A percentile compares a stretch with the other conserved stretches of the same genome.
Conservation (phyloP, 2,797 vertebrate species). For the Amphiprion clarkii region DNA sequence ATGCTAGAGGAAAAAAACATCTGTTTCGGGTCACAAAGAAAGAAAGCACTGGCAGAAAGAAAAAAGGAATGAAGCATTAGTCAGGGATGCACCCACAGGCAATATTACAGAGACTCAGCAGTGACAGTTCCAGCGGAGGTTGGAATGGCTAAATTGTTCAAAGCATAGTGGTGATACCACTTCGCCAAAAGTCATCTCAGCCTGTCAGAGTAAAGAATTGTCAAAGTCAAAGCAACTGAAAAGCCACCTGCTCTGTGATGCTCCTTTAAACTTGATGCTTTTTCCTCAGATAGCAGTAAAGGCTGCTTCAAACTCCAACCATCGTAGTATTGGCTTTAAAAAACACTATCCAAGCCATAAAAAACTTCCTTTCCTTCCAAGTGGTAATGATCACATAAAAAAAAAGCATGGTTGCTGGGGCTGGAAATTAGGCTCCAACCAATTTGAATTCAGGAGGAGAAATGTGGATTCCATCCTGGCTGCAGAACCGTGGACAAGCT, state of each 20-base stretch:
- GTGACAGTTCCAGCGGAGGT: conserved; percentile 43
- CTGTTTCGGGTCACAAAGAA: conserved; percentile 45
- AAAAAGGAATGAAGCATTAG: conserved; percentile 26
- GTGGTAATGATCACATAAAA: too few relatives aligned
- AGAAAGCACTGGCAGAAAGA: conserved; percentile 35
- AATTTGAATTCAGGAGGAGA: too few relatives aligned
- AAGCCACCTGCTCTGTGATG: conserved; percentile 26
- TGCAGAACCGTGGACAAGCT: too few relatives aligned
- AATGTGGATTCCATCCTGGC: too few relatives aligned
- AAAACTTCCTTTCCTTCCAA: too few relatives aligned
- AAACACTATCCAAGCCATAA: not conserved
- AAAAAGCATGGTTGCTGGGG: too few relatives aligned
- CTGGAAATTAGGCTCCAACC: too few relatives aligned
- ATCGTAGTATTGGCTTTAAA: conserved; percentile 3
- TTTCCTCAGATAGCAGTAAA: conserved; percentile 24
- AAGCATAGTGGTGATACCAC: conserved; percentile 26
- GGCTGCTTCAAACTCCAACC: conserved; percentile 4
- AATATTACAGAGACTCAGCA: conserved; percentile 43
- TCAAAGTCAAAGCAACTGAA: conserved; percentile 45
- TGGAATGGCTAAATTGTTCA: conserved; percentile 43
- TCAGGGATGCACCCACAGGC: conserved; percentile 40
- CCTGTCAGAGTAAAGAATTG: conserved; percentile 37
- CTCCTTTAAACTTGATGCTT: conserved; percentile 13
- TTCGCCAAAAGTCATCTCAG: conserved; percentile 40
- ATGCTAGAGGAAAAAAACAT: conserved; percentile 29